These are phyloP conservation scores for Dasypus novemcinctus DNA, from an alignment of 2,113 vertebrate species.

Conservation along the genomic window DNA sequence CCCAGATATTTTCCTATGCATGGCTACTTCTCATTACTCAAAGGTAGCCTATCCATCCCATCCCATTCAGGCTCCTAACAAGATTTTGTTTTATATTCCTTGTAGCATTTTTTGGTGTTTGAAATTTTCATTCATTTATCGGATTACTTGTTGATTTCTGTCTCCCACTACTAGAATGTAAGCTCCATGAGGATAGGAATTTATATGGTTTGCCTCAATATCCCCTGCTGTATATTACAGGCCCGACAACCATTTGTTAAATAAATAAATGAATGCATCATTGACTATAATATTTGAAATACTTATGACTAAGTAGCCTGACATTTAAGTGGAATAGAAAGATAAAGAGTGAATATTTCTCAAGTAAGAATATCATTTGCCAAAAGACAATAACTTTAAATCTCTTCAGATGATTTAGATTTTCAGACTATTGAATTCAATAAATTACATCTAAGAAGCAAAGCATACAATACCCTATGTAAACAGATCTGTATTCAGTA, in stretches of 20 bases:
- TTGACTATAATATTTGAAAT: neutral
- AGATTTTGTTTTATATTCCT: neutral
- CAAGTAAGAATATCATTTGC: neutral
- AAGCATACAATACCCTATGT: neutral
- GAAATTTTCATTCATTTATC: neutral
- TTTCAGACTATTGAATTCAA: constrained; percentile 27
- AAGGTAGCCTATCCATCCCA: neutral
- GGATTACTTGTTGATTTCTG: neutral
- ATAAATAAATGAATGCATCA: neutral
- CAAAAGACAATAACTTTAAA: neutral
- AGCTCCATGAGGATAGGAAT: neutral
- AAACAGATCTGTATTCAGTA: neutral
- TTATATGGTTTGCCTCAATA: neutral
- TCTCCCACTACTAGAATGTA: neutral
- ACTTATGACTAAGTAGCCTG: neutral
- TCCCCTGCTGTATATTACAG: neutral
- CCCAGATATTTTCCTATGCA: neutral
- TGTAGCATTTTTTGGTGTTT: neutral
- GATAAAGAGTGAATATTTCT: neutral
- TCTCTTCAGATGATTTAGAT: neutral
- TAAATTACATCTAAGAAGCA: neutral
- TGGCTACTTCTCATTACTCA: neutral
- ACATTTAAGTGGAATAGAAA: neutral
- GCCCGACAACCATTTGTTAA: neutral
- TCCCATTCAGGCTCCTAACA: neutral